A percentile compares a stretch with the other conserved stretches of the same genome.
Conservation (phyloP, 1,140 invertebrate genomes). For the Leptinotarsa texana region DNA sequence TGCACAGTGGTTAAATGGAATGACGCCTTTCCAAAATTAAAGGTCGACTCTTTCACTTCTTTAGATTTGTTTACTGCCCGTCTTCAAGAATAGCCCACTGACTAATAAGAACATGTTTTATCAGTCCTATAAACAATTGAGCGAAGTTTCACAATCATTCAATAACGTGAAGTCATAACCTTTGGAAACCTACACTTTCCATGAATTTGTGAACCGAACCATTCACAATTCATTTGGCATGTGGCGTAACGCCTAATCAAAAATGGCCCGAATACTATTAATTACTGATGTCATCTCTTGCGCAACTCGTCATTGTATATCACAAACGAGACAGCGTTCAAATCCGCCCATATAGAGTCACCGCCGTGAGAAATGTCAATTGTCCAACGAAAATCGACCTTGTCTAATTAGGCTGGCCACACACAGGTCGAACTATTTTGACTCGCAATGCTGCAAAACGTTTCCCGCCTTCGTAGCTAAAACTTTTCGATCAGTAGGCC, state of each 20-base stretch:
- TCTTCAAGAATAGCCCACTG: too few species aligned
- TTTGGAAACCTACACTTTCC: not conserved
- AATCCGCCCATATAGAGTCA: conserved; percentile 5
- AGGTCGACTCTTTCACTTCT: too few species aligned
- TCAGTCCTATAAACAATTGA: too few species aligned
- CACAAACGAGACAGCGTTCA: not conserved
- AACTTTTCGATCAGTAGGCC: too few species aligned
- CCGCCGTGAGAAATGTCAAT: not conserved
- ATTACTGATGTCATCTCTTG: conserved; percentile 6
- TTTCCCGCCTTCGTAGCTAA: too few species aligned
- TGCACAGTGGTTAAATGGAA: too few species aligned
- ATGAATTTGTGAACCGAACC: not conserved
- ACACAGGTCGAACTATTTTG: not conserved
- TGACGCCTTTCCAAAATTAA: too few species aligned
- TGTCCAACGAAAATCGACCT: not conserved
- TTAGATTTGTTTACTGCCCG: too few species aligned
- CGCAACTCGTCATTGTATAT: not conserved
- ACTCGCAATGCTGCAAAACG: too few species aligned
- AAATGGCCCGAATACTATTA: not conserved
- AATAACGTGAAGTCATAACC: too few species aligned
- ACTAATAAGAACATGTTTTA: too few species aligned
- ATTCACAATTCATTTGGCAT: not conserved
- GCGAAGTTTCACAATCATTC: too few species aligned
- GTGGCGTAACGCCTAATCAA: conserved; percentile 5
- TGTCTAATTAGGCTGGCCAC: not conserved